Percentiles rank a stretch among this genome's conserved stretches.
phyloP scores from a whole-genome alignment of 2,797 vertebrate genomes.

The Spinibarbus caldwelli region DNA sequence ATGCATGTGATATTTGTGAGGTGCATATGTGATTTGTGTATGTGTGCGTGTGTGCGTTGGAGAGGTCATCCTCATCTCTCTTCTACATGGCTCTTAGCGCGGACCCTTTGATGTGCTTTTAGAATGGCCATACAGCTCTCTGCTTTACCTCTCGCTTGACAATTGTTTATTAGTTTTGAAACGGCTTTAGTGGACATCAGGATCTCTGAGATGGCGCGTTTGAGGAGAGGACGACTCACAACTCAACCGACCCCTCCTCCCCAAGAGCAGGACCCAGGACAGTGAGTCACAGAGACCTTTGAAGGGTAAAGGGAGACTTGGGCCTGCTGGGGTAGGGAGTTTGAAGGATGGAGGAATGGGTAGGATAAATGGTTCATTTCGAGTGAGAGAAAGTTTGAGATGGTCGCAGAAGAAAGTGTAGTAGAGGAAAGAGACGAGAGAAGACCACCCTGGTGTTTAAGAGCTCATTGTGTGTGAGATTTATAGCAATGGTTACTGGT shows the following conservation, averaged over 20 bases:
- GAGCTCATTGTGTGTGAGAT: conserved; percentile 63
- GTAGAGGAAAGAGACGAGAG: conserved; percentile 36
- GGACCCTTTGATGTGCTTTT: conserved; percentile 89
- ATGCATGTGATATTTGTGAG: conserved; percentile 58
- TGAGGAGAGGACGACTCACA: conserved; percentile 41
- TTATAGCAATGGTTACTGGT: conserved; percentile 55
- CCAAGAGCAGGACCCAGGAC: conserved; percentile 54
- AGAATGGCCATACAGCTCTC: conserved; percentile 80
- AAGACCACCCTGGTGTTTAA: conserved; percentile 87
- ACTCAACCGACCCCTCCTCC: conserved; percentile 42
- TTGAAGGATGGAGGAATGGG: conserved; percentile 51
- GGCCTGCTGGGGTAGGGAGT: not conserved
- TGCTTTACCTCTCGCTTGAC: conserved; percentile 89
- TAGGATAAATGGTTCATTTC: conserved; percentile 18
- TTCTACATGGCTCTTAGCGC: conserved; percentile 63
- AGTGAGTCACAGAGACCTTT: conserved; percentile 23
- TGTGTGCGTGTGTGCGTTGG: conserved; percentile 52
- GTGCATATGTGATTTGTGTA: conserved; percentile 61
- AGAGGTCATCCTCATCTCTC: conserved; percentile 64
- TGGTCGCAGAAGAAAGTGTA: conserved; percentile 27
- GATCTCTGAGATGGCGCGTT: conserved; percentile 71
- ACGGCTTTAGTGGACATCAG: conserved; percentile 86
- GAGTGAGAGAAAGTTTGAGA: conserved; percentile 54
- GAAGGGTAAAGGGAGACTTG: not conserved
- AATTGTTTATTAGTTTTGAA: conserved; percentile 96